Percentiles rank a stretch among this genome's conserved stretches.
These are phyloP conservation scores for Phyllopteryx taeniolatus DNA, from an alignment of 2,113 vertebrate species.

Conservation along the genomic window DNA sequence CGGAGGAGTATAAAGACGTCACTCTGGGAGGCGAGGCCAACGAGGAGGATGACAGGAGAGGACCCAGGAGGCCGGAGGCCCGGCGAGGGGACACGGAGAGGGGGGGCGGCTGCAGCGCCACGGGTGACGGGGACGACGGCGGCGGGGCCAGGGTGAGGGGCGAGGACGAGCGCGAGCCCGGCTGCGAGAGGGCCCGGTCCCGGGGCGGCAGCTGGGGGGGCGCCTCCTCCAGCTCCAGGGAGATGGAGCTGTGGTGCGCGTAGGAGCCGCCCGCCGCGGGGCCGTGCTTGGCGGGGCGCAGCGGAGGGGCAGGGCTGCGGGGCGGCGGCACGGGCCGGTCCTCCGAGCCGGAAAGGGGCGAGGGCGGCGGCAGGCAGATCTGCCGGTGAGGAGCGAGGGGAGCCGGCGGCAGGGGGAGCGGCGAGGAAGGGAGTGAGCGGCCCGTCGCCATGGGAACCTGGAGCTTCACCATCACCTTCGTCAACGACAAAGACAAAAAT, in stretches of 20 bases:
- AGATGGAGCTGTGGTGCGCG: constrained; percentile 58
- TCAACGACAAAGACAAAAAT: not conserved
- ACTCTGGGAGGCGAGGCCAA: constrained; percentile 42
- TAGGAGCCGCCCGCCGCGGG: constrained; percentile 53
- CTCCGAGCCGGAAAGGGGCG: constrained; percentile 67
- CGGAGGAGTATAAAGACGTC: constrained; percentile 63
- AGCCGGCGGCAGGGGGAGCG: constrained; percentile 65
- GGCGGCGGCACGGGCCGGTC: constrained; percentile 88
- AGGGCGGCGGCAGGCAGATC: constrained; percentile 67
- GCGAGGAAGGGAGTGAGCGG: constrained; percentile 68
- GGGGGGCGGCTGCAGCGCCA: constrained; percentile 81
- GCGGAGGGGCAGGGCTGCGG: constrained; percentile 84
- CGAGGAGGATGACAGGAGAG: constrained; percentile 71
- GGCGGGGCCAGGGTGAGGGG: constrained; percentile 70
- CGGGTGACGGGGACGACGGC: constrained; percentile 55
- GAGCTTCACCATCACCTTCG: constrained; percentile 89
- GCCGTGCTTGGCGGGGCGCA: constrained; percentile 75
- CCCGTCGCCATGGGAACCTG: constrained; percentile 72
- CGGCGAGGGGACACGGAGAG: constrained; percentile 75
- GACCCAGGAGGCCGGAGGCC: constrained; percentile 73
- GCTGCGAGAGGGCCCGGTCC: constrained; percentile 85
- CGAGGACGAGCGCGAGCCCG: constrained; percentile 87
- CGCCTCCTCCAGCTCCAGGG: constrained; percentile 71
- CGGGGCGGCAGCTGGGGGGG: constrained; percentile 89
- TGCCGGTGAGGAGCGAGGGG: constrained; percentile 70